phyloP scores from a whole-genome alignment of 2,888 invertebrate genomes.

The Melinopterus prodromus region DNA sequence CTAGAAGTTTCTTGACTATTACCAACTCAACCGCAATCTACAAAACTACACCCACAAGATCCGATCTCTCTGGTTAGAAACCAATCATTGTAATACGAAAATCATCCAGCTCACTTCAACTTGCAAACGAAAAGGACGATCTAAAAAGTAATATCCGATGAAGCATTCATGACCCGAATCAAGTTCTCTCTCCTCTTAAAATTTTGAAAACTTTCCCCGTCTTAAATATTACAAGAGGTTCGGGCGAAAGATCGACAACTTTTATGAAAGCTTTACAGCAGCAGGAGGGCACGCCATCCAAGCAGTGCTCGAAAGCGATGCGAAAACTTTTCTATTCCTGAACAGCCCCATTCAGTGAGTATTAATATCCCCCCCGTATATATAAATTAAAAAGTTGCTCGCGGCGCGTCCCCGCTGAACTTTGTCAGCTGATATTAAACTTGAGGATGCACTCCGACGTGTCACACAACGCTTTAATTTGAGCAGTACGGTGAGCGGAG shows the following conservation, averaged over 20 bases:
- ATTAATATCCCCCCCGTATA: neutral
- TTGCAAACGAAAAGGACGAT: neutral
- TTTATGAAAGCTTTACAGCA: constrained; percentile 4
- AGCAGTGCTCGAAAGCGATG: neutral
- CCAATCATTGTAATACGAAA: neutral
- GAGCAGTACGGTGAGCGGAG: neutral
- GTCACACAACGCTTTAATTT: neutral
- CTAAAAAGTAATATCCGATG: neutral
- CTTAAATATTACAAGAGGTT: constrained; percentile 4
- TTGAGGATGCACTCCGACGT: neutral
- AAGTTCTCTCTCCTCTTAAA: neutral
- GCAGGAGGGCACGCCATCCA: neutral
- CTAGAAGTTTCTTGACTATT: too few relatives aligned
- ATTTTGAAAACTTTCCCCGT: neutral
- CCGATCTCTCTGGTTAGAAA: neutral
- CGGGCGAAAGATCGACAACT: constrained; percentile 4
- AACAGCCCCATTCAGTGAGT: neutral
- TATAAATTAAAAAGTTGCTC: neutral
- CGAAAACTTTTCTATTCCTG: neutral
- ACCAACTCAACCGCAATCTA: too few relatives aligned
- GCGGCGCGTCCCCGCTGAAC: neutral
- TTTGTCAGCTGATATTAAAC: neutral
- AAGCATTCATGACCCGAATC: neutral
- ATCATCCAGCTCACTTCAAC: neutral
- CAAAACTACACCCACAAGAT: neutral